Evolutionary conservation across 2,888 invertebrate species (phyloP).

Genomic region (Coremacera marginata): DNA sequence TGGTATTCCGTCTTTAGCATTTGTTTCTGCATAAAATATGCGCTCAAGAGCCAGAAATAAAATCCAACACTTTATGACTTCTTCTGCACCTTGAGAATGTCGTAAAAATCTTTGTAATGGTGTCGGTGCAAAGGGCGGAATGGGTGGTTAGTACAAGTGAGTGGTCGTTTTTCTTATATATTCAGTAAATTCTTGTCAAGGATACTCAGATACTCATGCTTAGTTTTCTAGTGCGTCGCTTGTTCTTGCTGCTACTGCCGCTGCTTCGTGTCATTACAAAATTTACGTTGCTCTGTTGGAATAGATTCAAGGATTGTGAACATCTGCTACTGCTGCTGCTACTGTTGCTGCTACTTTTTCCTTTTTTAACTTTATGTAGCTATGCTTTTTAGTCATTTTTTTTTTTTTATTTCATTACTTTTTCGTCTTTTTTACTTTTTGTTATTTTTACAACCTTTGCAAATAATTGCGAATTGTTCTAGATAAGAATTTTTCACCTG

Average conservation of each 20-base stretch:
- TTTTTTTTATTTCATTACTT: not conserved
- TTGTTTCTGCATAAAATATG: constrained; percentile 24
- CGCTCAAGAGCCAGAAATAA: constrained; percentile 30
- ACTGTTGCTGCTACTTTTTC: not conserved
- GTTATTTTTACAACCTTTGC: constrained; percentile 2
- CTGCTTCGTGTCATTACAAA: constrained; percentile 19
- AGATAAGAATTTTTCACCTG: constrained; percentile 20
- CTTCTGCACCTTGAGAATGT: constrained; percentile 18
- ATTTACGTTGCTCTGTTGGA: constrained; percentile 13
- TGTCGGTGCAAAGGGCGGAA: not conserved
- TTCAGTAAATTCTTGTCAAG: no score
- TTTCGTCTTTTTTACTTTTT: not conserved
- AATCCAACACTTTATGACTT: constrained; percentile 35
- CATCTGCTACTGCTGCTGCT: no score
- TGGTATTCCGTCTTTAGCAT: constrained; percentile 1
- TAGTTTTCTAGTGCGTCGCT: not conserved
- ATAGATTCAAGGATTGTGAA: constrained; percentile 20
- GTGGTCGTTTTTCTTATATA: not conserved
- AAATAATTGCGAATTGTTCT: constrained; percentile 20
- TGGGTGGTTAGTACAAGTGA: not conserved
- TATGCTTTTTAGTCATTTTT: not conserved
- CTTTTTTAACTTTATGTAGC: not conserved
- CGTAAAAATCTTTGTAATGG: constrained; percentile 15
- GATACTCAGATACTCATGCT: no score
- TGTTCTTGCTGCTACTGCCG: not conserved